Conservation (phyloP, 1,140 invertebrate genomes). For the Theocolax elegans region DNA sequence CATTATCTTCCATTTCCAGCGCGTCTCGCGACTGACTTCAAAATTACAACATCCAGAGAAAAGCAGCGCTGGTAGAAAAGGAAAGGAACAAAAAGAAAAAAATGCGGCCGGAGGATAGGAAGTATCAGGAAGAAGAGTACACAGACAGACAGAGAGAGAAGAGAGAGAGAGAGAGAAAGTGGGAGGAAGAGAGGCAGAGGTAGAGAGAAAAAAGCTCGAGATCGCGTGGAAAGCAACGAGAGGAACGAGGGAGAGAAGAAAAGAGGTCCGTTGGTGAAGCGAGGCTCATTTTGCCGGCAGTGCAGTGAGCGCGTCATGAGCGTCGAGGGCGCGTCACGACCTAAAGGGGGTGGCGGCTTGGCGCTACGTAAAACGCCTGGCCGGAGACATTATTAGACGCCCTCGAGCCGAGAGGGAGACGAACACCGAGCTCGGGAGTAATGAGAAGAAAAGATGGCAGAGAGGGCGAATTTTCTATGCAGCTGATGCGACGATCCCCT, state of each 20-base stretch:
- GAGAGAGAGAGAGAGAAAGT: not conserved
- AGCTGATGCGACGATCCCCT: not conserved
- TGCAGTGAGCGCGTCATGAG: not conserved
- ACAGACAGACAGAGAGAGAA: conserved; percentile 1
- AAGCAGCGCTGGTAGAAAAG: not conserved
- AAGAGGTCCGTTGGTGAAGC: not conserved
- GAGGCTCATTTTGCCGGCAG: conserved; percentile 38
- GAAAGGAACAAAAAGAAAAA: conserved; percentile 1
- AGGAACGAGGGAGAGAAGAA: not conserved
- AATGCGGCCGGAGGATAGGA: too few relatives aligned
- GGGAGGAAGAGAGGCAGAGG: not conserved
- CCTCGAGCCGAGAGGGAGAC: conserved; percentile 53
- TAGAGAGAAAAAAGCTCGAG: not conserved
- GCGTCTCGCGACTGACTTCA: conserved; percentile 7
- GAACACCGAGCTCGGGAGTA: conserved; percentile 50
- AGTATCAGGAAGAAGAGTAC: not conserved
- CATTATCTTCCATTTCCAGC: conserved; percentile 25
- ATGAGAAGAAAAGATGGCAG: conserved; percentile 65
- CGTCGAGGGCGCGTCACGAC: not conserved
- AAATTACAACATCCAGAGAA: conserved; percentile 30
- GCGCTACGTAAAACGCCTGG: conserved; percentile 60
- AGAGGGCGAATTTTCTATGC: conserved; percentile 33
- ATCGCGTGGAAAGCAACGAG: not conserved
- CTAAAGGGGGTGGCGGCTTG: conserved; percentile 36
- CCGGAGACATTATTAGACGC: conserved; percentile 69